These are phyloP conservation scores for Nomada fabriciana DNA, from an alignment of 2,888 invertebrate species.

Conservation along the genomic window DNA sequence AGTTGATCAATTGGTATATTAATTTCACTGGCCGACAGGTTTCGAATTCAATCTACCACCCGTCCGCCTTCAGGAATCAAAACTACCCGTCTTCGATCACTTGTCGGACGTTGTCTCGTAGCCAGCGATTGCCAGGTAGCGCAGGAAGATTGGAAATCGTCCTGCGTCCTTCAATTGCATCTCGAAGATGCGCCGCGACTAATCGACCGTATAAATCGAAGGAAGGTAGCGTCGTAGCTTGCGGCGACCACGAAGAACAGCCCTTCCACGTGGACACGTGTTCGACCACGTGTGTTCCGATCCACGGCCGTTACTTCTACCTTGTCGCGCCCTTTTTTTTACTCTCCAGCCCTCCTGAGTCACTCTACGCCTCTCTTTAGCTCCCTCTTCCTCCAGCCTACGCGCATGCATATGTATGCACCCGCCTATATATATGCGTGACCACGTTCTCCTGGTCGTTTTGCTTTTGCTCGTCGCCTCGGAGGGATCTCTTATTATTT, in stretches of 20 bases:
- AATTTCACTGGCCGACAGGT: too few species aligned
- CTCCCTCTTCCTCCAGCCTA: constrained; percentile 17
- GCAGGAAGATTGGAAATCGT: constrained; percentile 17
- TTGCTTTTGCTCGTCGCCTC: constrained; percentile 44
- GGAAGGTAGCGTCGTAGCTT: constrained; percentile 32
- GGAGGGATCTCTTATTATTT: constrained; percentile 74
- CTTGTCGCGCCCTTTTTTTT: constrained; percentile 62
- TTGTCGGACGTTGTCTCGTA: background rate
- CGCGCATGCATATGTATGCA: constrained; percentile 30
- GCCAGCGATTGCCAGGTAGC: background rate
- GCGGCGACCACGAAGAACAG: constrained; percentile 21
- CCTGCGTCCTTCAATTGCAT: background rate
- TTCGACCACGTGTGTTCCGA: constrained; percentile 76
- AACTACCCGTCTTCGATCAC: background rate
- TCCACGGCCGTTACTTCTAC: constrained; percentile 67
- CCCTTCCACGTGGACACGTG: constrained; percentile 76
- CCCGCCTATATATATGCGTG: constrained; percentile 20
- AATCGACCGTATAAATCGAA: constrained; percentile 61
- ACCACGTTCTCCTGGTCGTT: constrained; percentile 48
- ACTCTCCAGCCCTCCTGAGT: constrained; percentile 44
- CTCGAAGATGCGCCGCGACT: constrained; percentile 45
- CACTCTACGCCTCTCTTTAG: constrained; percentile 40
- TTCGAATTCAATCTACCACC: too few species aligned
- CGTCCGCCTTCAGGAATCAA: background rate
- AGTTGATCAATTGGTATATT: too few species aligned